phyloP scores from a whole-genome alignment of 2,113 vertebrate genomes.

The Hyaena hyaena region DNA sequence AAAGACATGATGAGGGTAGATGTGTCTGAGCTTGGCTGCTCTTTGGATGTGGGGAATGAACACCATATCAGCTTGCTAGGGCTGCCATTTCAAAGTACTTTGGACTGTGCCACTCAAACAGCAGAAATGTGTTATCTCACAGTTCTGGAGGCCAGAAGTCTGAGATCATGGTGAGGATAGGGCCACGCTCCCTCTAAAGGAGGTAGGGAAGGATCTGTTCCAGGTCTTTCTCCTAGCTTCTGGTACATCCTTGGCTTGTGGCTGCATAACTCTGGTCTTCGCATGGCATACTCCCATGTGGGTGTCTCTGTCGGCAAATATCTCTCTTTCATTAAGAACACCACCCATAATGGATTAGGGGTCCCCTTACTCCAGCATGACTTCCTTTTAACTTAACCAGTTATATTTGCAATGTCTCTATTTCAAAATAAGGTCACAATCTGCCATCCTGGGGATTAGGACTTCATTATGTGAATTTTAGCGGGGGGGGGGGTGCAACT shows the following conservation, averaged over 20 bases:
- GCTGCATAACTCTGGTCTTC: not conserved
- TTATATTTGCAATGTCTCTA: not conserved
- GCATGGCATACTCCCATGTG: fast-evolving
- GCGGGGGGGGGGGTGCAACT: not conserved
- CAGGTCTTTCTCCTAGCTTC: not conserved
- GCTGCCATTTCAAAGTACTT: too few species aligned
- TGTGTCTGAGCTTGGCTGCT: not conserved
- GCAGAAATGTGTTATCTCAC: not conserved
- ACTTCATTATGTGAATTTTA: not conserved
- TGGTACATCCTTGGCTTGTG: not conserved
- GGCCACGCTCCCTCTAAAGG: not conserved
- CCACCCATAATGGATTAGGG: not conserved
- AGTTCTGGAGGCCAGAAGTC: not conserved
- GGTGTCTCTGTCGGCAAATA: not conserved
- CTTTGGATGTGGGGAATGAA: not conserved
- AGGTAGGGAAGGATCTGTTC: not conserved
- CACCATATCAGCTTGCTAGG: not conserved
- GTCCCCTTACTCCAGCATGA: not conserved
- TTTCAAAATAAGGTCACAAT: not conserved
- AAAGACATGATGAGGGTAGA: not conserved
- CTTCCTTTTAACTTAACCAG: not conserved
- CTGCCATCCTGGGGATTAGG: not conserved
- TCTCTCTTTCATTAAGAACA: not conserved
- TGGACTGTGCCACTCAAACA: not conserved
- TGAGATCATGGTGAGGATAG: not conserved